phyloP scores from a whole-genome alignment of 2,113 vertebrate species.

The Rhinolophus sinicus region DNA sequence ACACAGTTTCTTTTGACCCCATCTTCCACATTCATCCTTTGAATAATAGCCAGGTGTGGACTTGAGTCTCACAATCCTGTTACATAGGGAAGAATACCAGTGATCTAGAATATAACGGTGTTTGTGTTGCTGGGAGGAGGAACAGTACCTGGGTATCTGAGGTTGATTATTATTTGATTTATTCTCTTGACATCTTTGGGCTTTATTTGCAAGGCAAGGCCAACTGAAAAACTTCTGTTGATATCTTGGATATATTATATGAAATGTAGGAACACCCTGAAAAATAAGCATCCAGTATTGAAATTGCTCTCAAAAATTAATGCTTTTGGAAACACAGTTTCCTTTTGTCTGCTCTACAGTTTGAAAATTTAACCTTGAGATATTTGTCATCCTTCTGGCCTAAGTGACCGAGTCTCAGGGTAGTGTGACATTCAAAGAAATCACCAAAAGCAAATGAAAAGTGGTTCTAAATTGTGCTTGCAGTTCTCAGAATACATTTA shows the following conservation, averaged over 20 bases:
- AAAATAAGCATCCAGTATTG: background rate
- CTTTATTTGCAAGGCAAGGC: constrained; percentile 42
- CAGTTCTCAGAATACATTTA: background rate
- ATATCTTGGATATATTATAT: background rate
- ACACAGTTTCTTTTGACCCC: constrained; percentile 14
- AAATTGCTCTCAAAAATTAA: constrained; percentile 13
- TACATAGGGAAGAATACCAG: background rate
- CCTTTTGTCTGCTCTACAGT: background rate
- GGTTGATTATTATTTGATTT: background rate
- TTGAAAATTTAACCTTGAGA: constrained; percentile 20
- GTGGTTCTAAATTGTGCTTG: background rate
- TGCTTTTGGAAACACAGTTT: background rate
- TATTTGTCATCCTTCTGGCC: background rate
- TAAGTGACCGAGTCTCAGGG: background rate
- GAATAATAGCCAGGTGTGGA: background rate
- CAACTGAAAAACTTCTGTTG: background rate
- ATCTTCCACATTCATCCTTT: background rate
- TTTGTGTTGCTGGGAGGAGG: background rate
- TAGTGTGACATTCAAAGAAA: constrained; percentile 20
- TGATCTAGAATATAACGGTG: background rate
- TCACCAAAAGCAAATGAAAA: background rate
- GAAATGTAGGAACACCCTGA: background rate
- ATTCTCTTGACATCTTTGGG: background rate
- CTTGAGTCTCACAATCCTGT: background rate
- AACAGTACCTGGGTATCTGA: background rate